Evolutionary conservation across 2,113 vertebrate species (phyloP).

Genomic region (Symphodus melops): DNA sequence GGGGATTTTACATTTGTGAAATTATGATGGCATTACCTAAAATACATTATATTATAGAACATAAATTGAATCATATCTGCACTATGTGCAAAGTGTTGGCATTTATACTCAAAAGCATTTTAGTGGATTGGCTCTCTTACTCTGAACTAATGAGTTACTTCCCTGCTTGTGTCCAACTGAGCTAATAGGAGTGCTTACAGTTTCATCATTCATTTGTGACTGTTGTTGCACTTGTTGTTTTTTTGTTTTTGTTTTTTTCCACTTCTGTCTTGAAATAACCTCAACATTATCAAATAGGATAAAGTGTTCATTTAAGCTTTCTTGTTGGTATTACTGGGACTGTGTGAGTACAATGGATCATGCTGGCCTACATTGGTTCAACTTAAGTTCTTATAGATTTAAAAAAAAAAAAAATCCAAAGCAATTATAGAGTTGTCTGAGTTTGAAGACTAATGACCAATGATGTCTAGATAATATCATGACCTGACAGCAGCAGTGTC

Average conservation of each 20-base stretch:
- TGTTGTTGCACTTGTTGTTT: neutral
- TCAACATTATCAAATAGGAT: neutral
- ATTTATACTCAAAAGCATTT: constrained; percentile 22
- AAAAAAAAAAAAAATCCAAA: too few species aligned
- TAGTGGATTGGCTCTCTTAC: constrained; percentile 23
- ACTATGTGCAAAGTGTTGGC: neutral
- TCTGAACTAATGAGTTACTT: constrained; percentile 41
- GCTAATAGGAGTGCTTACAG: constrained; percentile 3
- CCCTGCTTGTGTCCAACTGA: constrained; percentile 12
- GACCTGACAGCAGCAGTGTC: too few species aligned
- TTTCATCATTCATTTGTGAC: neutral
- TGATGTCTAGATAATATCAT: too few species aligned
- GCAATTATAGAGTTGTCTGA: too few species aligned
- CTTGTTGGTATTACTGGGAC: too few species aligned
- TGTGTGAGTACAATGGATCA: too few species aligned
- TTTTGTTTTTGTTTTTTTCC: too few species aligned
- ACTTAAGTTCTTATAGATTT: too few species aligned
- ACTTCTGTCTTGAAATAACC: neutral
- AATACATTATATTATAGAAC: neutral
- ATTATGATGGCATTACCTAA: neutral
- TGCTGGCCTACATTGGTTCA: too few species aligned
- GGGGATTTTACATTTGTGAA: neutral
- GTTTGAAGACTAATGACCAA: too few species aligned
- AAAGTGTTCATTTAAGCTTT: too few species aligned
- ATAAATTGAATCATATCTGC: neutral